Evolutionary conservation across 2,113 vertebrate species (phyloP).

Genomic region (Otus sunia): DNA sequence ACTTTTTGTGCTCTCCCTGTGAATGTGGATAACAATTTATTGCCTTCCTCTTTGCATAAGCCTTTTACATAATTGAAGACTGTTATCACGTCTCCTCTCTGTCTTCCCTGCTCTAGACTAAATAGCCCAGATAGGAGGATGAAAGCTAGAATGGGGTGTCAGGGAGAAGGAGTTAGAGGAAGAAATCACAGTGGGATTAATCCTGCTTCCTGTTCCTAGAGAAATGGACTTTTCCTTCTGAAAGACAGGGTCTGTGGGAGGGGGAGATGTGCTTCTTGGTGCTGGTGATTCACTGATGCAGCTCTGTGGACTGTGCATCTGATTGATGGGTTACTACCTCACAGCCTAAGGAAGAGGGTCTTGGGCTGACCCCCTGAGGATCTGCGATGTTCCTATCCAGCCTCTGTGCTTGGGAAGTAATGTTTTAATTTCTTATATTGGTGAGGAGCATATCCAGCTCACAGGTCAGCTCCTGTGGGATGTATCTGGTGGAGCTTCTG

Average conservation of each 20-base stretch:
- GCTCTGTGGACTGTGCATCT: background rate
- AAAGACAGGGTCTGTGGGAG: background rate
- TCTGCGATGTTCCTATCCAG: background rate
- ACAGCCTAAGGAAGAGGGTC: background rate
- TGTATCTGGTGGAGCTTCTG: background rate
- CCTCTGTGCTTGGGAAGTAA: background rate
- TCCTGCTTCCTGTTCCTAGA: background rate
- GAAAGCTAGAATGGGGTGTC: conserved; percentile 39
- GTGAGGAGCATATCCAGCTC: fast-evolving
- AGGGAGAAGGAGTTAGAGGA: background rate
- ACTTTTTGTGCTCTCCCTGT: background rate
- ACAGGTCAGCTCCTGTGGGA: fast-evolving
- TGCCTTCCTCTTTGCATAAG: background rate
- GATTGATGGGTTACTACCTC: background rate
- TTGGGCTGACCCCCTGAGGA: background rate
- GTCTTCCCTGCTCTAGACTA: conserved; percentile 29
- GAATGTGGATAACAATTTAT: background rate
- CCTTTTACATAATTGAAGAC: conserved; percentile 3
- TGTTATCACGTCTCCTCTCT: background rate
- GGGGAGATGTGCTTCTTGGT: fast-evolving
- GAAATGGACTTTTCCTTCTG: background rate
- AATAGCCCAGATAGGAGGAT: conserved; percentile 43
- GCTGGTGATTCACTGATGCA: background rate
- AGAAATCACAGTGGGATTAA: background rate
- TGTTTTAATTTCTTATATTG: background rate